A percentile compares a stretch with the other conserved stretches of the same genome.
phyloP scores from a whole-genome alignment of 2,888 invertebrate species.

The Rhagonycha fulva region DNA sequence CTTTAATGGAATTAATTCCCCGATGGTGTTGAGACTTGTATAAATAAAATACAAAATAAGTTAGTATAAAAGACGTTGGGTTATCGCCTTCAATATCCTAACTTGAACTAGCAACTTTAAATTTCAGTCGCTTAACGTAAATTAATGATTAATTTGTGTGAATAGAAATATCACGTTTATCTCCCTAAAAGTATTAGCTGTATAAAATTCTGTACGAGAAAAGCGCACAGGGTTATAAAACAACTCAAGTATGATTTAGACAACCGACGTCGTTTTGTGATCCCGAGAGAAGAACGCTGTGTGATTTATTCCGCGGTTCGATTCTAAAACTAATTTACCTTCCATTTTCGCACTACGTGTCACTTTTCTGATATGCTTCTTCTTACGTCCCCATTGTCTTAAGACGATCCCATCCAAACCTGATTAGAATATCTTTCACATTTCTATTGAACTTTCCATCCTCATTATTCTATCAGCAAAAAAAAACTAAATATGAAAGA shows the following conservation, averaged over 20 bases:
- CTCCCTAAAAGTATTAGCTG: slow-evolving; percentile 10
- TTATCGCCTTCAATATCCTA: slow-evolving; percentile 6
- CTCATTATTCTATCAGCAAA: background rate
- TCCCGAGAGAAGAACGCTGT: slow-evolving; percentile 14
- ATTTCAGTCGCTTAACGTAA: slow-evolving; percentile 13
- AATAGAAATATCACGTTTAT: slow-evolving; percentile 9
- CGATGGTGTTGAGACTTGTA: slow-evolving; percentile 23
- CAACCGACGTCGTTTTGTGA: slow-evolving; percentile 6
- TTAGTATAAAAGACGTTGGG: background rate
- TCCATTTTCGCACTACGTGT: slow-evolving; percentile 36
- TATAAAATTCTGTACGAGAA: background rate
- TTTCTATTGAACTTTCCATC: slow-evolving; percentile 8
- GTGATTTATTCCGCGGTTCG: slow-evolving; percentile 39
- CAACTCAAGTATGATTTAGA: slow-evolving; percentile 12
- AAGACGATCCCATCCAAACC: slow-evolving; percentile 23
- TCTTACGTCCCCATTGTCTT: slow-evolving; percentile 19
- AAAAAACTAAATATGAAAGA: background rate
- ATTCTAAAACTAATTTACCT: slow-evolving; percentile 41
- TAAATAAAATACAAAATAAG: slow-evolving; percentile 31
- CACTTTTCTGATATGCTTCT: slow-evolving; percentile 23
- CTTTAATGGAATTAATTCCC: slow-evolving; percentile 38
- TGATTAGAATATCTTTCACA: slow-evolving; percentile 24
- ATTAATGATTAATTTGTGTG: slow-evolving; percentile 22
- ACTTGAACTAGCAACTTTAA: slow-evolving; percentile 7
- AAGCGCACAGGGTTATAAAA: slow-evolving; percentile 3